These are phyloP conservation scores for Ramphastos sulfuratus DNA, from an alignment of 2,113 vertebrate species.

Conservation along the genomic window DNA sequence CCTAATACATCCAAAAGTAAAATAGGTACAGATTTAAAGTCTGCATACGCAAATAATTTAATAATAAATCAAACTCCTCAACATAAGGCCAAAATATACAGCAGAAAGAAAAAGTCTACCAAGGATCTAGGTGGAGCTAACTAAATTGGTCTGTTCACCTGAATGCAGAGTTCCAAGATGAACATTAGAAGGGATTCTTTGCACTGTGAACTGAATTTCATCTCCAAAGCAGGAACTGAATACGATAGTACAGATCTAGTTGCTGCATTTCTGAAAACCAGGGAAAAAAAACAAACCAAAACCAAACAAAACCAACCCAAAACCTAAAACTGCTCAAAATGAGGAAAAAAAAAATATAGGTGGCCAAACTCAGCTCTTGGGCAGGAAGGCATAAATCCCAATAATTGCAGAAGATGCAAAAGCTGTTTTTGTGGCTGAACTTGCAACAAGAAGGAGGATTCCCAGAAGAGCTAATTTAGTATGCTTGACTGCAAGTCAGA, in stretches of 20 bases:
- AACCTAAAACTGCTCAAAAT: conserved; percentile 32
- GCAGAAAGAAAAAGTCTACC: conserved; percentile 40
- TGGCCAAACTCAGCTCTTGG: conserved; percentile 37
- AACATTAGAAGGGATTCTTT: conserved; percentile 20
- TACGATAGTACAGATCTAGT: conserved; percentile 21
- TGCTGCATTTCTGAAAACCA: conserved; percentile 53
- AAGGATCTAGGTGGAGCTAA: conserved; percentile 48
- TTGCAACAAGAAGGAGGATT: conserved; percentile 53
- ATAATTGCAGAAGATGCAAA: conserved; percentile 41
- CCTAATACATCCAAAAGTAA: conserved; percentile 76
- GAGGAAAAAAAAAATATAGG: conserved; percentile 35
- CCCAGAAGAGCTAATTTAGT: conserved; percentile 55
- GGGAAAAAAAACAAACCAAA: neutral
- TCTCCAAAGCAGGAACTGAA: conserved; percentile 28
- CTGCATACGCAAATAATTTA: conserved; percentile 81
- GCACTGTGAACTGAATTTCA: conserved; percentile 16
- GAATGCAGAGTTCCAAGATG: conserved; percentile 32
- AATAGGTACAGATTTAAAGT: conserved; percentile 74
- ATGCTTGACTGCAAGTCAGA: conserved; percentile 14
- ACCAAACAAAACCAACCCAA: no score
- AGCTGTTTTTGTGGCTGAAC: conserved; percentile 50
- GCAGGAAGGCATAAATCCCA: conserved; percentile 61
- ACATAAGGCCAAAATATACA: conserved; percentile 65
- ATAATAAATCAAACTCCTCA: conserved; percentile 72
- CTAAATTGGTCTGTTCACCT: conserved; percentile 37